Evolutionary conservation across 2,888 invertebrate genomes (phyloP).

Genomic region (Brachylomia viminalis): DNA sequence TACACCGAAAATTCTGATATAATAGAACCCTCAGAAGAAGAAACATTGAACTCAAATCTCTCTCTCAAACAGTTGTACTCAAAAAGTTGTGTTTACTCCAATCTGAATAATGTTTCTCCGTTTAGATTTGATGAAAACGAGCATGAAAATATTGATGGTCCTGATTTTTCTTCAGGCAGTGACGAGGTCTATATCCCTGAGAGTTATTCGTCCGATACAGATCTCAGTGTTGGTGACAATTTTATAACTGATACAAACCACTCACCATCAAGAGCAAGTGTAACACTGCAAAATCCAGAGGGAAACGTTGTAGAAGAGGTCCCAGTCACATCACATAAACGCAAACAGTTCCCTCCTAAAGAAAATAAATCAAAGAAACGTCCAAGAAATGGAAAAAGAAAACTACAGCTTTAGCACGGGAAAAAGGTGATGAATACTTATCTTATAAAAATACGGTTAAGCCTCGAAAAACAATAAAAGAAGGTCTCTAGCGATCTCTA

Average conservation of each 20-base stretch:
- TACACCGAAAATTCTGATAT: slow-evolving; percentile 30
- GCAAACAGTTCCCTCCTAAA: slow-evolving; percentile 39
- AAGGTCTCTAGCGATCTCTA: slow-evolving; percentile 40
- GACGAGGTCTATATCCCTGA: no score
- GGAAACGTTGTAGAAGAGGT: no score
- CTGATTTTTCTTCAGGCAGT: no score
- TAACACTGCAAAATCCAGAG: no score
- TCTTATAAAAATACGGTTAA: slow-evolving; percentile 42
- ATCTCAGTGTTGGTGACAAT: no score
- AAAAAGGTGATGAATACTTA: slow-evolving; percentile 42
- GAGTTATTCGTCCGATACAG: no score
- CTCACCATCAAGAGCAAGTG: no score
- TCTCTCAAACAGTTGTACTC: no score
- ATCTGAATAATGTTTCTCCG: slow-evolving; percentile 34
- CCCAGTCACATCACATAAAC: slow-evolving; percentile 26
- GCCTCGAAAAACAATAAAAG: slow-evolving; percentile 40
- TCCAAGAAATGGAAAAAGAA: slow-evolving; percentile 48
- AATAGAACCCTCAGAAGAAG: background rate
- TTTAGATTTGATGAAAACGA: slow-evolving; percentile 33
- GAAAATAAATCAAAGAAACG: slow-evolving; percentile 49
- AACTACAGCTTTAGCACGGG: slow-evolving; percentile 39
- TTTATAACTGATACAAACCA: no score
- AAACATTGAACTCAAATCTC: no score
- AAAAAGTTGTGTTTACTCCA: slow-evolving; percentile 23
- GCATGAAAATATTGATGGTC: slow-evolving; percentile 12